These are phyloP conservation scores for Istiophorus platypterus DNA, from an alignment of 2,113 vertebrate genomes.

Conservation along the genomic window DNA sequence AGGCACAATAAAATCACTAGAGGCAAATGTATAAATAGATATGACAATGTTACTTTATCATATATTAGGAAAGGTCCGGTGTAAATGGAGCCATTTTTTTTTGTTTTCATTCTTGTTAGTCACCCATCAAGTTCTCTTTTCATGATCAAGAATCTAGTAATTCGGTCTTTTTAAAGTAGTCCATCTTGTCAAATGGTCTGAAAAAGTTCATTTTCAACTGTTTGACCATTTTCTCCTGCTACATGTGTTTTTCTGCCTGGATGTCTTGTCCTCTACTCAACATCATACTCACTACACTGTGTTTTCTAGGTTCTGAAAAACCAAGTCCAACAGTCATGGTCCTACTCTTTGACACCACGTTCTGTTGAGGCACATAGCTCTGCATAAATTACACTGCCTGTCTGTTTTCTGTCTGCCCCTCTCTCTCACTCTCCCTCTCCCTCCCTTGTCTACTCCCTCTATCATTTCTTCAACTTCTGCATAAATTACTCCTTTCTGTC, in stretches of 20 bases:
- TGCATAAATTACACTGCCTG: slow-evolving; percentile 71
- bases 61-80: neutral
- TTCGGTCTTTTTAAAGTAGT: neutral
- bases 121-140: neutral
- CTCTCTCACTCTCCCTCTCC: slow-evolving; percentile 12
- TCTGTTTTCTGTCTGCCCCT: slow-evolving; percentile 61
- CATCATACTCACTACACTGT: neutral
- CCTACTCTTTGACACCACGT: slow-evolving; percentile 17
- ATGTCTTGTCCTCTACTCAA: no score
- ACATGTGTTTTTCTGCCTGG: neutral
- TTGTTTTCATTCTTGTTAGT: neutral
- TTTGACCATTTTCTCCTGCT: neutral
- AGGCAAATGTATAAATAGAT: no score
- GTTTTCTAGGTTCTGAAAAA: slow-evolving; percentile 14
- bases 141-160: neutral
- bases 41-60: neutral
- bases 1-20: neutral
- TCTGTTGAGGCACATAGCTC: slow-evolving; percentile 45
- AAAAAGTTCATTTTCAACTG: neutral
- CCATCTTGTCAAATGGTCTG: neutral
- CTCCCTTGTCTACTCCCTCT: slow-evolving; percentile 35
- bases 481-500: slow-evolving; percentile 66
- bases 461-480: slow-evolving; percentile 69
- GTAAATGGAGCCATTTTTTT: neutral
- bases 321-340: slow-evolving; percentile 13